These are phyloP conservation scores for Thamnaconus septentrionalis DNA, from an alignment of 2,113 vertebrate genomes.

Conservation along the genomic window DNA sequence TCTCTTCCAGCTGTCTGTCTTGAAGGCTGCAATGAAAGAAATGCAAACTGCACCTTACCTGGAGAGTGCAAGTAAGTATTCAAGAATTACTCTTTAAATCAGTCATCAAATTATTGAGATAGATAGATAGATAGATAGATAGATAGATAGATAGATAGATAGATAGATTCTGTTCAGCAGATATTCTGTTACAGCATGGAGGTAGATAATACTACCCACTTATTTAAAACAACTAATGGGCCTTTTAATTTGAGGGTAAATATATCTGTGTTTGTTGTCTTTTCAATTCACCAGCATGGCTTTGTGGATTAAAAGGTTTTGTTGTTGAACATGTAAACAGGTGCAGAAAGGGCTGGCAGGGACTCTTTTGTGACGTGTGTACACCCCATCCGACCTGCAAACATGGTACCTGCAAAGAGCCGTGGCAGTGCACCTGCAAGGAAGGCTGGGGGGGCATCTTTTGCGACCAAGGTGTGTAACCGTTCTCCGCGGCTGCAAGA, in stretches of 20 bases:
- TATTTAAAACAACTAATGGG: too few species aligned
- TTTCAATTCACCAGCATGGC: too few species aligned
- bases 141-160: too few species aligned
- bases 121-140: too few species aligned
- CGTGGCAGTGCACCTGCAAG: constrained; percentile 91
- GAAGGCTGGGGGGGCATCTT: constrained; percentile 98
- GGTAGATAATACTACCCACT: too few species aligned
- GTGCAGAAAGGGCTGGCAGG: constrained; percentile 93
- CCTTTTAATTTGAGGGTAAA: too few species aligned
- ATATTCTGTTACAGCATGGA: too few species aligned
- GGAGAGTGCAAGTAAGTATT: constrained; percentile 94
- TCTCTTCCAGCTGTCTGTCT: constrained; percentile 87
- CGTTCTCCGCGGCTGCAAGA: neutral
- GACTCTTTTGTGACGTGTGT: constrained; percentile 89
- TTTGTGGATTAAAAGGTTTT: neutral
- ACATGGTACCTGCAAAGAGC: constrained; percentile 90
- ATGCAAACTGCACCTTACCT: constrained; percentile 89
- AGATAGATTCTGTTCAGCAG: too few species aligned
- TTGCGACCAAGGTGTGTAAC: constrained; percentile 91
- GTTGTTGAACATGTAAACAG: constrained; percentile 71
- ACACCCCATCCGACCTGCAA: constrained; percentile 90
- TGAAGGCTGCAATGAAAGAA: constrained; percentile 88
- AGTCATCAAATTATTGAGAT: too few species aligned
- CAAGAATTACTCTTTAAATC: neutral
- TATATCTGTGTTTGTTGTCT: too few species aligned